Percentiles rank a stretch among this genome's conserved stretches.
Conservation (phyloP, 1,140 invertebrate species). For the Brachionus asplanchnoidis region DNA sequence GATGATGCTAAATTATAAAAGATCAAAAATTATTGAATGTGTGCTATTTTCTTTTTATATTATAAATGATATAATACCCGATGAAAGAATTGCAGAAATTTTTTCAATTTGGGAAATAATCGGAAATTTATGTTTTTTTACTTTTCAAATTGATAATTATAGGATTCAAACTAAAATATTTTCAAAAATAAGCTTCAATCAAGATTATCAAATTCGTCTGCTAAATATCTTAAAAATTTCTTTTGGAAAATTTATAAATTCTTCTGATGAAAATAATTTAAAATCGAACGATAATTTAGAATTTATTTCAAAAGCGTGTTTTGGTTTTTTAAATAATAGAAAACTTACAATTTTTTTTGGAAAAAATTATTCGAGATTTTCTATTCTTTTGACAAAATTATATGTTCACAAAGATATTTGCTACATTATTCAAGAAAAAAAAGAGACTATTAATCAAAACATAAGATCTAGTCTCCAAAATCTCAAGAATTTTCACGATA, state of each 20-base stretch:
- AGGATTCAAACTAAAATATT: not conserved
- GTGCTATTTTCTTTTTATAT: not conserved
- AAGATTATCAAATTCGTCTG: not conserved
- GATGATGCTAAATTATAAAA: not conserved
- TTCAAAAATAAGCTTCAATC: not conserved
- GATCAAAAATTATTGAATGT: not conserved
- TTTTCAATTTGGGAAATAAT: constrained; percentile 11
- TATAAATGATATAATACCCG: not conserved
- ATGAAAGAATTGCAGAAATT: not conserved
- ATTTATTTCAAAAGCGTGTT: not conserved
- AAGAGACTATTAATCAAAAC: not conserved
- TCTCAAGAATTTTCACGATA: not conserved
- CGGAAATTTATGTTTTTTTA: not conserved
- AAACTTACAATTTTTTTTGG: not conserved
- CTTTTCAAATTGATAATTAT: not conserved
- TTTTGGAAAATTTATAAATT: not conserved
- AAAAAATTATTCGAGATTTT: not conserved
- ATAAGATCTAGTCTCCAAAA: not conserved
- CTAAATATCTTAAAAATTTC: not conserved
- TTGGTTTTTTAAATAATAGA: not conserved
- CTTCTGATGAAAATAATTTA: not conserved
- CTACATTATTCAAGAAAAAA: not conserved
- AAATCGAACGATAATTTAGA: not conserved
- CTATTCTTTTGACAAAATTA: not conserved
- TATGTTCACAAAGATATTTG: not conserved